Base-by-base conservation (phyloP, 2,888 invertebrate genomes). In the Ganaspis brasiliensis region DNA sequence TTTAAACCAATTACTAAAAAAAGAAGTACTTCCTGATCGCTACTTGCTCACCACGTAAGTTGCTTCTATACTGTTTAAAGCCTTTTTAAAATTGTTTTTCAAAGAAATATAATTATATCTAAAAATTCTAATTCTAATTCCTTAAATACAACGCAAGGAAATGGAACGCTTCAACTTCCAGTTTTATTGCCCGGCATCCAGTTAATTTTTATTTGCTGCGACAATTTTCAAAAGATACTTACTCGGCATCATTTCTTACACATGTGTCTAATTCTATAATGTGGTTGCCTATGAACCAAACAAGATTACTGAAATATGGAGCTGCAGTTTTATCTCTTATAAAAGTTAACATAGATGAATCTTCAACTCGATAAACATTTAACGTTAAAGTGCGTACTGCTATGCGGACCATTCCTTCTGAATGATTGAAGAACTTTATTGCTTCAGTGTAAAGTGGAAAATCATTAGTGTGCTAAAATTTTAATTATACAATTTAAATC, bases 401-500 rank as follows among this genome's bases (percentile, higher is more conserved):
- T 85, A 99, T 99, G 67, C 99, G 94, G 45, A 99, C 99, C 99
- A 99, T 99, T 49, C 98, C 97, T 92, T 99, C 99, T 0, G 97
- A 96, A 92, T 99, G 99, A 91, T 99, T 99, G 93, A 99, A 99
- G 93, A 99, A 99, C 92, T 99, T 99, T 79, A 99, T 98, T 45
- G 99, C 99, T 93, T 99, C 99, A 2, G 99, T 99, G 91, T 99
- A 99, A 19, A 99, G 93, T 6, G 99, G 99, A 92, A 99, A 99
- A 92, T 99, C 99, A 92, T 99, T 98, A 73, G 99, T 99, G 89
- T 98, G 97, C 97, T 97, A 88, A 61, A 93, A 45, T 75, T 35
- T 35, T 31, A 56, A 49, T 61, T 24, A 24, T n/a, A n/a, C n/a
- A n/a, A n/a, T n/a, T n/a, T n/a, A n/a, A n/a, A n/a, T n/a, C n/a